Conservation (phyloP, 2,888 invertebrate species). For the Leucoma salicis region DNA sequence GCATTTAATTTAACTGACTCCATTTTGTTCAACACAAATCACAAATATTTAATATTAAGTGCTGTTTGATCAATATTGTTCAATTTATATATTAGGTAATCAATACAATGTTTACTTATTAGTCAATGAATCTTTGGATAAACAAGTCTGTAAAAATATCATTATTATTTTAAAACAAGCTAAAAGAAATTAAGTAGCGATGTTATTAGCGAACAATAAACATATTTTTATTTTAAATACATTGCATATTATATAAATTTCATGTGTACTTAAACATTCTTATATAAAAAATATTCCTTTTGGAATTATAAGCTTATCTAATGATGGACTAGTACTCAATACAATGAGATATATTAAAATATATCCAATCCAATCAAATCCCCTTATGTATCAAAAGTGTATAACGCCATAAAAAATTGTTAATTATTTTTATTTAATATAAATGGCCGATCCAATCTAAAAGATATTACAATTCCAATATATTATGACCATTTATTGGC, state of each 20-base stretch:
- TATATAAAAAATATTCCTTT: slow-evolving; percentile 30
- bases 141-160: slow-evolving; percentile 7
- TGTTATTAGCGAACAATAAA: slow-evolving; percentile 20
- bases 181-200: slow-evolving; percentile 7
- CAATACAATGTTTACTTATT: slow-evolving; percentile 11
- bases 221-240: slow-evolving; percentile 2
- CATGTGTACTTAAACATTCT: slow-evolving; percentile 32
- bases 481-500: neutral
- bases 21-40: slow-evolving; percentile 36
- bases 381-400: slow-evolving; percentile 44
- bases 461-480: slow-evolving; percentile 14
- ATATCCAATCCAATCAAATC: slow-evolving; percentile 35
- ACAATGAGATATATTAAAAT: slow-evolving; percentile 48
- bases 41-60: slow-evolving; percentile 26
- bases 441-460: slow-evolving; percentile 10
- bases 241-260: slow-evolving; percentile 12
- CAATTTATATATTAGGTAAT: neutral
- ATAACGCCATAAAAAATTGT: slow-evolving; percentile 22
- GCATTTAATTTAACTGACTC: slow-evolving; percentile 30
- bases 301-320: slow-evolving; percentile 44
- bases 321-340: slow-evolving; percentile 70
- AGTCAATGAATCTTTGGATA: slow-evolving; percentile 33
- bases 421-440: slow-evolving; percentile 19
- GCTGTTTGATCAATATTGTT: slow-evolving; percentile 12
- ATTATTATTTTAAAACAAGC: slow-evolving; percentile 17